Percentiles rank a stretch among this genome's conserved stretches.
Conservation (phyloP, 2,113 vertebrate species). For the Peromyscus polionotus region DNA sequence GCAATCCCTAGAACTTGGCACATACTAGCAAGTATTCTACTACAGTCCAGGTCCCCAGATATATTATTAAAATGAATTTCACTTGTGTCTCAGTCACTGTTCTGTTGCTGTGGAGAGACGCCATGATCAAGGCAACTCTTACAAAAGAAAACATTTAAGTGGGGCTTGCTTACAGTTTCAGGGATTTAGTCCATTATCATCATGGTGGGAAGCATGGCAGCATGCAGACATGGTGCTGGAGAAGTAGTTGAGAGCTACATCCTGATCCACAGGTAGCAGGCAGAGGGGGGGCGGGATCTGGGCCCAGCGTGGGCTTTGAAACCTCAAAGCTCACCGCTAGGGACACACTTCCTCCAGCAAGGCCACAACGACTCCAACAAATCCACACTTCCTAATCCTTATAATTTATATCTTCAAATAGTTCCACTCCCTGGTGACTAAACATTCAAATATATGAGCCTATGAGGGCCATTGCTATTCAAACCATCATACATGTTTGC, state of each 20-base stretch:
- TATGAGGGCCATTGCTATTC: neutral
- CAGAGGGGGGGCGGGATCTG: neutral
- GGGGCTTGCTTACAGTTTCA: neutral
- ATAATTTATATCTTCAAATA: neutral
- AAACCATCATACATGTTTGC: neutral
- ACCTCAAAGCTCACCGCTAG: neutral
- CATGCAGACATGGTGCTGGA: neutral
- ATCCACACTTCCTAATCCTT: neutral
- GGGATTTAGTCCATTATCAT: neutral
- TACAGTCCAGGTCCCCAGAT: neutral
- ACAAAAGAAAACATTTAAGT: neutral
- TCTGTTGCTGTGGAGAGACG: neutral
- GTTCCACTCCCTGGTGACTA: neutral
- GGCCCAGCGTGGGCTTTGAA: neutral
- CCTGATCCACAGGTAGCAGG: neutral
- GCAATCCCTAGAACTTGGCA: too few relatives aligned
- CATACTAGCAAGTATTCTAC: neutral
- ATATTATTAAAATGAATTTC: constrained; percentile 12
- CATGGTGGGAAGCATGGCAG: neutral
- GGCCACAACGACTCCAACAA: neutral
- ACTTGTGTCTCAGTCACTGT: neutral
- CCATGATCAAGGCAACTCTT: neutral
- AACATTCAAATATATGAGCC: neutral
- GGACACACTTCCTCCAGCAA: neutral
- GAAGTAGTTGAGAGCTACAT: neutral